Evolutionary conservation across 2,888 invertebrate genomes (phyloP).

Genomic region (Cephus pygmeus): DNA sequence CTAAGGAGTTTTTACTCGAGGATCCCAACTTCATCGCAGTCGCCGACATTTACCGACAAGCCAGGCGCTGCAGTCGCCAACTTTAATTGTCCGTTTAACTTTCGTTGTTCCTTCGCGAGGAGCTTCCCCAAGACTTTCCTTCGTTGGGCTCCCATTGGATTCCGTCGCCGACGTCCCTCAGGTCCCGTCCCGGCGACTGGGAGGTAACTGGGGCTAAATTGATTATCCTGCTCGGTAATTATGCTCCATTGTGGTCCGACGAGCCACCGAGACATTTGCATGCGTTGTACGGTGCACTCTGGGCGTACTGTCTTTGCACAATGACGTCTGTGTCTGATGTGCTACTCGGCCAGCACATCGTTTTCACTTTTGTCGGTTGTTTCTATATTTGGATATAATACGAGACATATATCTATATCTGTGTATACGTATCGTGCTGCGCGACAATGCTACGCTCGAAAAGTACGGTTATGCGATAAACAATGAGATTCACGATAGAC

Average conservation of each 20-base stretch:
- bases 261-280: background rate
- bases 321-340: background rate
- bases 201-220: background rate
- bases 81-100: conserved; percentile 48
- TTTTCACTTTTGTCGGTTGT: background rate
- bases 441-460: background rate
- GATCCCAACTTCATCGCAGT: background rate
- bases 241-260: background rate
- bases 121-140: conserved; percentile 6
- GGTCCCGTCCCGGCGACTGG: background rate
- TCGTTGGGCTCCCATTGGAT: background rate
- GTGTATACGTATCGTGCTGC: background rate
- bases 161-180: background rate
- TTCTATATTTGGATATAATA: background rate
- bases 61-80: conserved; percentile 29
- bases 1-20: background rate
- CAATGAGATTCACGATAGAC: background rate
- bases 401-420: background rate
- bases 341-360: background rate
- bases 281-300: background rate
- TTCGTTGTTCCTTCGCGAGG: conserved; percentile 36
- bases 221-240: conserved; percentile 2
- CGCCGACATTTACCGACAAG: background rate
- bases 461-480: background rate
- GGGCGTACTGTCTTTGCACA: background rate